Base-by-base conservation (phyloP, 2,797 vertebrate genomes). In the Poecilia gillii region DNA sequence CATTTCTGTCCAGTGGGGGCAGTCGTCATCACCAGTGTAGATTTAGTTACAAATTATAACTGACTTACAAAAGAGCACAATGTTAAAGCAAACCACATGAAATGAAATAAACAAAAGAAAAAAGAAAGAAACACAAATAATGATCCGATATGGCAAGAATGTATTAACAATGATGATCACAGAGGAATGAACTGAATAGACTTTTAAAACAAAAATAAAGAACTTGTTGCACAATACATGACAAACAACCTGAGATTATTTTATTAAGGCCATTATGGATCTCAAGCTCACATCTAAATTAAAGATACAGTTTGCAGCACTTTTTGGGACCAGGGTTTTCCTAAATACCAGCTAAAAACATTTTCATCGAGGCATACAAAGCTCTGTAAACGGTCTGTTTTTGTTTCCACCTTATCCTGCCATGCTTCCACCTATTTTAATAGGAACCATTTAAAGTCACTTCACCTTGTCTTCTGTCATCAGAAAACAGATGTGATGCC, bases 271-370 rank as follows among this genome's bases (percentile, higher is more conserved):
- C 79, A 80, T 79, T 84, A 74, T 76, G 76, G 84, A 66, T 85
- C 64, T 75, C 57, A 81, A 28, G 81, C 62, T 89, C 75, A 77
- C 89, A 89, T 3, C 53, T 82, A 77, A 92, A 91, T 89, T 82
- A 79, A 78, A 88, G 80, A 83, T 7, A 0, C 78, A 73, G 88
- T 90, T 85, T 85, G 81, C 90, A 88, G 85, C 84, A 92, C 3
- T 28, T 91, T 92, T 91, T 87, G 77, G 82, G 87, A 89, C 90
- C 89, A 88, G 49, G 76, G 82, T 73, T 51, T 71, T 89, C 73
- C 84, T 76, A 49, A 86, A 83, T 83, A 83, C 51, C 73, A 41
- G 74, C 76, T 76, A 73, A 87, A 78, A 81, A 85, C 80, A 77
- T 13, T 84, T 81, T 85, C 78, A 85, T 47, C 45, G 86, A 89